These are phyloP conservation scores for Caenorhabditis auriculariae DNA, from an alignment of 2,888 invertebrate species.

Conservation along the genomic window DNA sequence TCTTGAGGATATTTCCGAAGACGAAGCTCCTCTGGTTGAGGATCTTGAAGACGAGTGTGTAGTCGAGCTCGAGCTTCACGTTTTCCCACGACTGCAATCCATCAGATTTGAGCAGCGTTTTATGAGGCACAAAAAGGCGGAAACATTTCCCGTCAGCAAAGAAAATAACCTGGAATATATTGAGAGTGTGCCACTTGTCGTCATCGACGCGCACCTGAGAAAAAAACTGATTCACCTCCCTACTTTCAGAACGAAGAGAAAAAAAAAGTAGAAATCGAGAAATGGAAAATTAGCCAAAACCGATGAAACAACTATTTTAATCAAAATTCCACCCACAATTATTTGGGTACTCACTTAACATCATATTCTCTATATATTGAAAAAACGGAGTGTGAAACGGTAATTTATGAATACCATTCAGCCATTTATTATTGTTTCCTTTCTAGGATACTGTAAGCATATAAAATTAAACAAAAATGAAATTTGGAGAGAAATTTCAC, in stretches of 20 bases:
- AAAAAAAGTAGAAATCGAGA: neutral
- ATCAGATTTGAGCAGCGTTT: neutral
- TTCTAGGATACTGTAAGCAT: no score
- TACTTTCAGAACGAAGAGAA: neutral
- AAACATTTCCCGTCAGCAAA: no score
- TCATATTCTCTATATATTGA: no score
- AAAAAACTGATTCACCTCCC: neutral
- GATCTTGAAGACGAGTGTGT: slow-evolving; percentile 53
- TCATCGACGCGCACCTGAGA: slow-evolving; percentile 76
- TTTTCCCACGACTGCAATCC: slow-evolving; percentile 59
- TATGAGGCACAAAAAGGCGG: neutral
- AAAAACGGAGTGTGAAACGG: no score
- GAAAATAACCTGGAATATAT: slow-evolving; percentile 70
- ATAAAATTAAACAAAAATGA: no score
- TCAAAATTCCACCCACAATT: neutral
- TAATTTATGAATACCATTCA: no score
- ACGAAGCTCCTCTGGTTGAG: slow-evolving; percentile 83
- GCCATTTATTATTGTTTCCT: no score
- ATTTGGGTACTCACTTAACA: neutral
- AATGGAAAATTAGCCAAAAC: neutral
- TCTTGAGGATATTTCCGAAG: slow-evolving; percentile 82
- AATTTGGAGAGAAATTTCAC: no score
- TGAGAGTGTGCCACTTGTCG: slow-evolving; percentile 87
- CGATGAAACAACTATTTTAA: neutral
- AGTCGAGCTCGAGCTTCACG: slow-evolving; percentile 60